Percentiles rank a stretch among this genome's conserved stretches.
Evolutionary conservation across 2,113 vertebrate species (phyloP).

Genomic region (Fregetta grallaria): DNA sequence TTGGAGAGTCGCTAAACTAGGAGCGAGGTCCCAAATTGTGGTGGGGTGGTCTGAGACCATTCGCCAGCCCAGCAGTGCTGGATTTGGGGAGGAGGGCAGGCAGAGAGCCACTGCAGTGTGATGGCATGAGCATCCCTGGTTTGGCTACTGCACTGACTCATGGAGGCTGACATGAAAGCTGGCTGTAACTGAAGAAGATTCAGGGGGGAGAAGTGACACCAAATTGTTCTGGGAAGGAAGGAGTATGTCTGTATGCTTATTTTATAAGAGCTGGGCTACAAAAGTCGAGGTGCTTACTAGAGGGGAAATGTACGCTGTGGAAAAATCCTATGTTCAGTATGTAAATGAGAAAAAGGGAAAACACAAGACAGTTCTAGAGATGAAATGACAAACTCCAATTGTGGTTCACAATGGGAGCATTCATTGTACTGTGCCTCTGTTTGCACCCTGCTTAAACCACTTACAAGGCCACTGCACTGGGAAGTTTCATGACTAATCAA

Average conservation of each 20-base stretch:
- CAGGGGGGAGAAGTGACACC: neutral
- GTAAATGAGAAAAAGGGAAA: neutral
- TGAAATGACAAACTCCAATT: neutral
- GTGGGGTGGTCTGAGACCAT: neutral
- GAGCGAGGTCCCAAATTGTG: neutral
- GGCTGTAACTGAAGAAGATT: fast-evolving
- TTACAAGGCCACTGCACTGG: neutral
- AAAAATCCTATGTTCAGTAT: neutral
- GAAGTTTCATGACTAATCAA: neutral
- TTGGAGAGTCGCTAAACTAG: fast-evolving
- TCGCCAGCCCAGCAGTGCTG: fast-evolving
- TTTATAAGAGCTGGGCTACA: neutral
- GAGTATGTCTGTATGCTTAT: fast-evolving
- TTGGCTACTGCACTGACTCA: neutral
- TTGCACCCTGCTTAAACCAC: neutral
- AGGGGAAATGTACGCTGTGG: fast-evolving
- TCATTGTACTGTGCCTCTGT: neutral
- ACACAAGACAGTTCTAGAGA: neutral
- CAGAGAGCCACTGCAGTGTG: neutral
- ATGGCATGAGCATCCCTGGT: neutral
- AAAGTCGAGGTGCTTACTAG: neutral
- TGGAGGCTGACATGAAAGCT: neutral
- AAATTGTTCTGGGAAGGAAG: neutral
- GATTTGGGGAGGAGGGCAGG: neutral
- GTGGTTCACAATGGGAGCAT: neutral